These are phyloP conservation scores for Gnatocerus cornutus DNA, from an alignment of 2,888 invertebrate genomes.

Conservation along the genomic window DNA sequence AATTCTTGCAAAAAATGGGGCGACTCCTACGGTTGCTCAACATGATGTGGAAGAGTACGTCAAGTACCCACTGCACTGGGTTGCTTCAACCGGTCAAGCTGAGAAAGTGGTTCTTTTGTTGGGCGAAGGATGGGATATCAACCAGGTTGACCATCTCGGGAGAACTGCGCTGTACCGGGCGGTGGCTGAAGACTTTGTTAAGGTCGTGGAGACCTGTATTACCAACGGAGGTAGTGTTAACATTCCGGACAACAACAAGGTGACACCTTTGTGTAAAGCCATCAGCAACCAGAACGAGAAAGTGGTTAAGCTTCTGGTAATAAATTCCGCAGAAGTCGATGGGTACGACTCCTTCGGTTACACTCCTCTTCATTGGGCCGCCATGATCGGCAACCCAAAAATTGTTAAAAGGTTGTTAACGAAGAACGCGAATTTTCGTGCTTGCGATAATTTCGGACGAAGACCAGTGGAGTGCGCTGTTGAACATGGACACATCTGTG, in stretches of 20 bases:
- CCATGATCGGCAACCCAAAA: background rate
- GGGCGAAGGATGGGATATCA: conserved; percentile 18
- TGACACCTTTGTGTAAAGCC: conserved; percentile 9
- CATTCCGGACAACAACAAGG: conserved; percentile 8
- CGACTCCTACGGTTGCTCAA: background rate
- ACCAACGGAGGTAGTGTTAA: conserved; percentile 7
- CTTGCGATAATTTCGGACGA: conserved; percentile 5
- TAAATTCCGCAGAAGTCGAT: background rate
- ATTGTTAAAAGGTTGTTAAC: conserved; percentile 18
- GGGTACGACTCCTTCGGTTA: conserved; percentile 6
- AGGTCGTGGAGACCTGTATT: conserved; percentile 3
- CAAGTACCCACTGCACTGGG: conserved; percentile 17
- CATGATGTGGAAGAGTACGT: conserved; percentile 3
- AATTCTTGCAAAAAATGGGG: background rate
- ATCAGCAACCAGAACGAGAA: conserved; percentile 1
- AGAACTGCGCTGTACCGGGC: conserved; percentile 12
- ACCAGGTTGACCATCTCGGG: background rate
- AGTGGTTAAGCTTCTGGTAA: background rate
- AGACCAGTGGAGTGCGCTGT: conserved; percentile 28
- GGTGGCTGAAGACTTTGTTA: background rate
- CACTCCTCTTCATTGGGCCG: conserved; percentile 28
- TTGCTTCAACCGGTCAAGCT: conserved; percentile 6
- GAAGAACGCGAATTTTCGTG: conserved; percentile 16
- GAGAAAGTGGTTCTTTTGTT: conserved; percentile 2
- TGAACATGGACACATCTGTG: conserved; percentile 12